Percentiles rank a stretch among this genome's conserved stretches.
phyloP scores from a whole-genome alignment of 2,797 vertebrate genomes.

The Propithecus deckenii region DNA sequence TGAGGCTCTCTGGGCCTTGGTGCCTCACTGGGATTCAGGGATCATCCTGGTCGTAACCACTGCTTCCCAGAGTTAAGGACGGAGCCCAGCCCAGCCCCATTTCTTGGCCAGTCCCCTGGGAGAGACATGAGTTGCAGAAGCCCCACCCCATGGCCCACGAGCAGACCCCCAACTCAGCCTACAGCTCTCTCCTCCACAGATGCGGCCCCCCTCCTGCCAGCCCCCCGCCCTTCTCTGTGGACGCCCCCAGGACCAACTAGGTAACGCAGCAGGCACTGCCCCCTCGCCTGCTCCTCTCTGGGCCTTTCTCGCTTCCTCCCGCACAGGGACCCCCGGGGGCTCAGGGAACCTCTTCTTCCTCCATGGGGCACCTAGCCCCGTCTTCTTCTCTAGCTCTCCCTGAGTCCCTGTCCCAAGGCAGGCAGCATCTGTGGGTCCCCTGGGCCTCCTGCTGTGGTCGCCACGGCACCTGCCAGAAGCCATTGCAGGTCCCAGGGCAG shows the following conservation, averaged over 20 bases:
- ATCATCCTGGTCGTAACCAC: background rate
- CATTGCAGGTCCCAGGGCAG: background rate
- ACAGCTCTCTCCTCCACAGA: slow-evolving; percentile 79
- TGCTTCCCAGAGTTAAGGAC: background rate
- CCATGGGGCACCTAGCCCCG: background rate
- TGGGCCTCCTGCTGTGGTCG: background rate
- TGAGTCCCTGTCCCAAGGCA: background rate
- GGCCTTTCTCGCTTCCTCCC: slow-evolving; percentile 11
- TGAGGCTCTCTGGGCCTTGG: background rate
- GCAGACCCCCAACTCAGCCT: slow-evolving; percentile 58
- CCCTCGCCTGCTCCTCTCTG: background rate
- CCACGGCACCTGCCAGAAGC: background rate
- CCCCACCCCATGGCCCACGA: background rate
- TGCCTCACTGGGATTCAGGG: background rate
- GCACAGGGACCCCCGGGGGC: background rate
- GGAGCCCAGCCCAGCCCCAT: background rate
- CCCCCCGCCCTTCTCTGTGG: slow-evolving; percentile 77
- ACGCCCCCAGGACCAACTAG: slow-evolving; percentile 77
- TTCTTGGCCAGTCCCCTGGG: background rate
- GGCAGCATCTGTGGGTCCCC: background rate
- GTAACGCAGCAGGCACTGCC: slow-evolving; percentile 41
- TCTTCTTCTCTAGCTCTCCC: background rate
- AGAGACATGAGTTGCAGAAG: background rate
- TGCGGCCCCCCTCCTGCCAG: slow-evolving; percentile 74
- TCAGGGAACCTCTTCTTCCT: background rate